A percentile compares a stretch with the other conserved stretches of the same genome.
phyloP scores from a whole-genome alignment of 2,113 vertebrate genomes.

The Phylloscopus trochiloides region DNA sequence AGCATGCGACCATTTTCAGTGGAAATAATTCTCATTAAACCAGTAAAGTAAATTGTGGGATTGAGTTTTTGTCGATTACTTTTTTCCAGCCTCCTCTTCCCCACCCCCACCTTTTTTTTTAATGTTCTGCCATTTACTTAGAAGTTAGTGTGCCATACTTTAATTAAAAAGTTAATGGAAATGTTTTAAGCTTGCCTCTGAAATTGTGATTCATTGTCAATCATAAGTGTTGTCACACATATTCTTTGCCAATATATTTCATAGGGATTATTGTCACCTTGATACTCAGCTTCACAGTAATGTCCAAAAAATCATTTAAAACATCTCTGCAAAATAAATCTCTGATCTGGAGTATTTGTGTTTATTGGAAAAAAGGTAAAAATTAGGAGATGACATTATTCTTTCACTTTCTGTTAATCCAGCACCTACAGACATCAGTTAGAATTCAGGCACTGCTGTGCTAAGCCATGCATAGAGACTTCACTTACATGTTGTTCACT shows the following conservation, averaged over 20 bases:
- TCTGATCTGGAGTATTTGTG: neutral
- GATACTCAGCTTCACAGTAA: neutral
- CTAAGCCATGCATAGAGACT: neutral
- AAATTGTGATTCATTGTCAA: neutral
- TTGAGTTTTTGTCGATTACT: neutral
- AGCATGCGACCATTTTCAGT: neutral
- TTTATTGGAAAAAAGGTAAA: neutral
- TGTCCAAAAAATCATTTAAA: neutral
- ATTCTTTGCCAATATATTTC: neutral
- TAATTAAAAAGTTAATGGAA: neutral
- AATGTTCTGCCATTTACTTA: neutral
- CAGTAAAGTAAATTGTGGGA: neutral
- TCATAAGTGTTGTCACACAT: neutral
- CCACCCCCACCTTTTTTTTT: neutral
- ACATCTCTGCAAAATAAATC: neutral
- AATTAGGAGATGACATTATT: neutral
- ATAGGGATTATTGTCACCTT: neutral
- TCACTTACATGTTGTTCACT: neutral
- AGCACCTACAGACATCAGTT: neutral
- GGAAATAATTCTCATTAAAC: neutral
- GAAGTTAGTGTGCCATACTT: neutral
- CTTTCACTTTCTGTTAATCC: neutral
- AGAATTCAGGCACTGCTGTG: neutral
- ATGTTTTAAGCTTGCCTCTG: neutral
- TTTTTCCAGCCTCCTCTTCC: neutral